Conservation (phyloP, 2,888 invertebrate genomes). For the Xanthia icteritia region DNA sequence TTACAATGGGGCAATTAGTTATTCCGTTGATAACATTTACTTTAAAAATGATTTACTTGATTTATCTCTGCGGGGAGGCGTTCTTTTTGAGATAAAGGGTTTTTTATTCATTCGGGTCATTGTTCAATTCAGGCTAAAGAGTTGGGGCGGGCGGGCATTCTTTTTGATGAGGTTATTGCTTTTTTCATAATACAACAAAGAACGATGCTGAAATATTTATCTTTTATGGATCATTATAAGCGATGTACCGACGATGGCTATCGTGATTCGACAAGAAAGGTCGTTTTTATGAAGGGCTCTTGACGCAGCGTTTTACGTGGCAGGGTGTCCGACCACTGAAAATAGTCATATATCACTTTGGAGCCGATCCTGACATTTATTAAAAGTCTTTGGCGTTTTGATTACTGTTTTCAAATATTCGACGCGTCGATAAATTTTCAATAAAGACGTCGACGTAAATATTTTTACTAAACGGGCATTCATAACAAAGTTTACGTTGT, state of each 20-base stretch:
- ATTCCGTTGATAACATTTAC: conserved; percentile 55
- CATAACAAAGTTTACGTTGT: conserved; percentile 3
- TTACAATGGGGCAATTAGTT: conserved; percentile 57
- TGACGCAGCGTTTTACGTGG: conserved; percentile 81
- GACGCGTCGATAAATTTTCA: conserved; percentile 61
- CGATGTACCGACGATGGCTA: conserved; percentile 68
- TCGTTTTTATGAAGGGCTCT: conserved; percentile 77
- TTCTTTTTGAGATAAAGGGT: conserved; percentile 53
- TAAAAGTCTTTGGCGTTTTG: conserved; percentile 79
- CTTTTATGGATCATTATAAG: conserved; percentile 71
- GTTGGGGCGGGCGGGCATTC: conserved; percentile 34
- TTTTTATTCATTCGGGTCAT: conserved; percentile 55
- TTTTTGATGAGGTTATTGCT: conserved; percentile 47
- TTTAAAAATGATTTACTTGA: conserved; percentile 59
- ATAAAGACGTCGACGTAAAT: conserved; percentile 52
- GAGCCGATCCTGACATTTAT: conserved; percentile 81
- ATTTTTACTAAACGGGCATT: conserved; percentile 41
- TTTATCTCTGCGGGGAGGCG: conserved; percentile 47
- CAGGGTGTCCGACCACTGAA: conserved; percentile 73
- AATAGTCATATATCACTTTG: conserved; percentile 82
- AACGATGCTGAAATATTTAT: conserved; percentile 59
- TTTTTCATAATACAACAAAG: conserved; percentile 53
- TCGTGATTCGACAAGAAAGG: conserved; percentile 78
- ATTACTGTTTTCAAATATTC: conserved; percentile 75
- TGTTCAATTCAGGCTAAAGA: conserved; percentile 55